phyloP scores from a whole-genome alignment of 2,888 invertebrate species.

The Philaethria dido region DNA sequence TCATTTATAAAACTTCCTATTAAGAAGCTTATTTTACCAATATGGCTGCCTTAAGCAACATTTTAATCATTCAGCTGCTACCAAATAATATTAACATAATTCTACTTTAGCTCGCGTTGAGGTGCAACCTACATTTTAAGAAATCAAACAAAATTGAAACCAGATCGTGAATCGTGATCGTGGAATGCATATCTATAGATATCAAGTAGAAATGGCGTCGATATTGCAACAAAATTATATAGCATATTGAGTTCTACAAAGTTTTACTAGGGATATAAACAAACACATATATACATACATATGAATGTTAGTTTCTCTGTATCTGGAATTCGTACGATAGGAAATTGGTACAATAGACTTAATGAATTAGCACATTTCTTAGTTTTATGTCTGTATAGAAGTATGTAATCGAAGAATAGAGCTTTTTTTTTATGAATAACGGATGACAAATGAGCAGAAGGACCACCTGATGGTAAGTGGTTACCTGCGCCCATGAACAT shows the following conservation, averaged over 20 bases:
- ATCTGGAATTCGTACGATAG: no score
- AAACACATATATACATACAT: background rate
- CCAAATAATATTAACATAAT: conserved; percentile 13
- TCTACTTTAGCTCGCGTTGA: conserved; percentile 14
- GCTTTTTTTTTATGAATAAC: no score
- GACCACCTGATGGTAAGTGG: no score
- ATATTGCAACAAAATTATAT: background rate
- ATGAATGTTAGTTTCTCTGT: no score
- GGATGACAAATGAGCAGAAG: no score
- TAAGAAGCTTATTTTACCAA: background rate
- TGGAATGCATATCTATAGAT: conserved; percentile 1
- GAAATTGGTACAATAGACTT: no score
- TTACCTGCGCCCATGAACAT: no score
- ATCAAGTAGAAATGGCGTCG: background rate
- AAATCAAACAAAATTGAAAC: conserved; percentile 20
- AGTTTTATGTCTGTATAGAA: no score
- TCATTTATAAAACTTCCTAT: background rate
- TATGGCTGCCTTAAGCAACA: background rate
- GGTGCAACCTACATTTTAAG: conserved; percentile 25
- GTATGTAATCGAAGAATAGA: no score
- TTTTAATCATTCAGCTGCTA: conserved; percentile 10
- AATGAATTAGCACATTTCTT: no score
- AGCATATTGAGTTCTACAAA: background rate
- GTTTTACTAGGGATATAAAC: background rate
- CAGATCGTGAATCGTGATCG: conserved; percentile 11